Conservation (phyloP, 1,140 invertebrate species). For the Sminthurides bifidus region DNA sequence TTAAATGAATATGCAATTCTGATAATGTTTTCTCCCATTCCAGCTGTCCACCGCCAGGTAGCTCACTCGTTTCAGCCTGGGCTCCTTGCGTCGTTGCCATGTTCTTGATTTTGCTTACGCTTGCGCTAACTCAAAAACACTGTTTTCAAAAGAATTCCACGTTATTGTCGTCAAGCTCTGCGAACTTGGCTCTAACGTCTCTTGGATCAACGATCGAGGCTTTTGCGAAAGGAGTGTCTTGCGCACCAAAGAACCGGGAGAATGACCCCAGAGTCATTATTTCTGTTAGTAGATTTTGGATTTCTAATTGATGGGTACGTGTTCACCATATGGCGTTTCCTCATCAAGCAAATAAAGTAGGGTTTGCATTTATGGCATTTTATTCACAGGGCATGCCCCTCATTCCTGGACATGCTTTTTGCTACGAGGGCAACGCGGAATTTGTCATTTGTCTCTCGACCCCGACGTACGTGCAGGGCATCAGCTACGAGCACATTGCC, state of each 20-base stretch:
- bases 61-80: too few relatives aligned
- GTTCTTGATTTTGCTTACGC: too few relatives aligned
- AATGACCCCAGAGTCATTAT: not conserved
- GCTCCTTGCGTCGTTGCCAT: too few relatives aligned
- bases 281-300: not conserved
- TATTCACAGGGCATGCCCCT: not conserved
- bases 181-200: not conserved
- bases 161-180: too few relatives aligned
- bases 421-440: not conserved
- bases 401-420: not conserved
- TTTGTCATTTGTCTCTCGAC: not conserved
- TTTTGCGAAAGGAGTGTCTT: not conserved
- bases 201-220: not conserved
- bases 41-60: too few relatives aligned
- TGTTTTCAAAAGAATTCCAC: too few relatives aligned
- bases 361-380: too few relatives aligned
- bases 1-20: too few relatives aligned
- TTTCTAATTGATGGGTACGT: not conserved
- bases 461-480: not conserved
- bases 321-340: not conserved
- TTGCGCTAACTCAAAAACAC: too few relatives aligned
- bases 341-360: too few relatives aligned
- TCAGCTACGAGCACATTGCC: not conserved
- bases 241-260: not conserved
- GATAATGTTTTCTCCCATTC: too few relatives aligned